Conservation (phyloP, 2,797 vertebrate species). For the Tachyglossus aculeatus region DNA sequence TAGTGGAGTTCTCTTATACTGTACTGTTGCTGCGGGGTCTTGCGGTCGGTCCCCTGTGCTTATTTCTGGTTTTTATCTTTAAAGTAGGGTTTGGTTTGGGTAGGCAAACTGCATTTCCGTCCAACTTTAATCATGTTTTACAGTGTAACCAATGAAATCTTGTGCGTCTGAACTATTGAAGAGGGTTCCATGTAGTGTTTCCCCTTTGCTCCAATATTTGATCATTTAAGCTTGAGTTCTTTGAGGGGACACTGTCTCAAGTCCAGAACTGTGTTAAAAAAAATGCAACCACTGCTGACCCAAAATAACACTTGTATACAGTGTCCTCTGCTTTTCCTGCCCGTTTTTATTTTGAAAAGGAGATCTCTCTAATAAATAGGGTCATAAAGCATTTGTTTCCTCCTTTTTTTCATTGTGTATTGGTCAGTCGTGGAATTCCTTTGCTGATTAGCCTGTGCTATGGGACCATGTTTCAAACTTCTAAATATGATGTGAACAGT, state of each 20-base stretch:
- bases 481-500: no score
- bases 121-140: background rate
- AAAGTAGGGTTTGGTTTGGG: background rate
- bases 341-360: slow-evolving; percentile 47
- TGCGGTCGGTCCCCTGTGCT: background rate
- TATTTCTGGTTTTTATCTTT: background rate
- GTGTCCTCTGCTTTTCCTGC: background rate
- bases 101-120: background rate
- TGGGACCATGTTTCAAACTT: no score
- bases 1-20: slow-evolving; percentile 3
- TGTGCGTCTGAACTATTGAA: slow-evolving; percentile 44
- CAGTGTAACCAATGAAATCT: slow-evolving; percentile 42
- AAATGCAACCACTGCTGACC: slow-evolving; percentile 17
- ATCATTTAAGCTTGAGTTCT: slow-evolving; percentile 37
- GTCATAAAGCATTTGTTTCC: slow-evolving; percentile 16
- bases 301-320: slow-evolving; percentile 6
- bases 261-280: background rate
- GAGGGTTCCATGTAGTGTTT: slow-evolving; percentile 1
- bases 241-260: background rate
- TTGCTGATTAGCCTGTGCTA: no score
- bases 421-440: no score
- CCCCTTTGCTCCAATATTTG: slow-evolving; percentile 19
- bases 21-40: slow-evolving; percentile 16
- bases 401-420: no score
- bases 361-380: slow-evolving; percentile 59